phyloP scores from a whole-genome alignment of 2,797 vertebrate genomes.

The Dendrocincla tyrannina region DNA sequence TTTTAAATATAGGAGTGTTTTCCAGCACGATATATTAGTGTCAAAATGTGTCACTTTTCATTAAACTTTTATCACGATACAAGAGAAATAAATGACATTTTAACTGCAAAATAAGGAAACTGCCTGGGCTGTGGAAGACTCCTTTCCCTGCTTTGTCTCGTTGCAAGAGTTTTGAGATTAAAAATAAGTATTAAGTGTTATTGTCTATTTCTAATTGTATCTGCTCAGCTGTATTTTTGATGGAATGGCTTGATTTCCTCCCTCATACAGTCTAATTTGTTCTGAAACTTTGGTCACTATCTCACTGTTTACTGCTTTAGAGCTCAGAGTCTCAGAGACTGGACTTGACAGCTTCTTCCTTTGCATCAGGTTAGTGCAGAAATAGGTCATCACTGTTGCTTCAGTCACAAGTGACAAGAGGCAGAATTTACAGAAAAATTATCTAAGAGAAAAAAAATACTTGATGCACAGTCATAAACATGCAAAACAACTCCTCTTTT shows the following conservation, averaged over 20 bases:
- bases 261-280: not conserved
- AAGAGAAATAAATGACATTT: not conserved
- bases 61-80: not conserved
- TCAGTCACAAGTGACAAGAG: not conserved
- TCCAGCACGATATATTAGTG: not conserved
- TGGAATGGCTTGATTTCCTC: not conserved
- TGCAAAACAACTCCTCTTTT: not conserved
- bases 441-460: not conserved
- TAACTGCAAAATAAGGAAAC: not conserved
- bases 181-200: not conserved
- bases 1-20: not conserved
- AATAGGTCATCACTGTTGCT: not conserved
- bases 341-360: not conserved
- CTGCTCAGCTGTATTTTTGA: not conserved
- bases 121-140: not conserved
- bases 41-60: not conserved
- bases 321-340: not conserved
- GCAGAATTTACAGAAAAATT: not conserved
- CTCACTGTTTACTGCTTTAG: not conserved
- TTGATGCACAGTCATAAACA: not conserved
- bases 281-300: not conserved
- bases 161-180: not conserved
- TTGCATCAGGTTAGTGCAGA: rapidly evolving
- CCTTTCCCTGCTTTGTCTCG: not conserved
- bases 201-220: not conserved